A percentile compares a stretch with the other conserved stretches of the same genome.
phyloP scores from a whole-genome alignment of 2,797 vertebrate species.

The Taenioides sp. region DNA sequence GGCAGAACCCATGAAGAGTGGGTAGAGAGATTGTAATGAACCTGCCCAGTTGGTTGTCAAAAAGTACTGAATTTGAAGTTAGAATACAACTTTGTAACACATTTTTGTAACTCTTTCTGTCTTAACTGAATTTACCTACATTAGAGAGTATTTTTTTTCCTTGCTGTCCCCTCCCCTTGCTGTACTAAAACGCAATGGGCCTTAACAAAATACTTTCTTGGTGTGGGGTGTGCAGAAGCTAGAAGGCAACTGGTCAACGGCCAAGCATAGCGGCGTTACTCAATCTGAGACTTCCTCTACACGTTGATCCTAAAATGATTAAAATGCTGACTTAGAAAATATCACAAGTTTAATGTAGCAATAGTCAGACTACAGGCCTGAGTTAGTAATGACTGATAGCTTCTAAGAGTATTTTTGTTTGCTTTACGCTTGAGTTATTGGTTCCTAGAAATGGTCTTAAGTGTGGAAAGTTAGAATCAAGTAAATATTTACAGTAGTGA shows the following conservation, averaged over 20 bases:
- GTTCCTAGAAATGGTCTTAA: constrained; percentile 7
- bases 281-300: constrained; percentile 24
- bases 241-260: constrained; percentile 28
- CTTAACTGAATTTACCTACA: background rate
- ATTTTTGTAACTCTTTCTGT: background rate
- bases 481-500: background rate
- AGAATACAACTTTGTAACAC: background rate
- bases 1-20: too few species aligned
- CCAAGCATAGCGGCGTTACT: constrained; percentile 50
- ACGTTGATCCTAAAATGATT: constrained; percentile 42
- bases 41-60: background rate
- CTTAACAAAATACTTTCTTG: constrained; percentile 20
- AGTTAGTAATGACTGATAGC: constrained; percentile 11
- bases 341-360: constrained; percentile 29
- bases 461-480: background rate
- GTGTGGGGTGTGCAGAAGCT: constrained; percentile 22
- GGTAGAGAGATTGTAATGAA: background rate
- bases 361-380: constrained; percentile 21
- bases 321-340: constrained; percentile 39
- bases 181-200: constrained; percentile 1
- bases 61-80: background rate
- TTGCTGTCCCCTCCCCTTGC: too few species aligned
- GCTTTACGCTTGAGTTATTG: constrained; percentile 7
- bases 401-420: constrained; percentile 24
- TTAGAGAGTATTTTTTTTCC: too few species aligned